Percentiles rank a stretch among this genome's conserved stretches.
phyloP scores from a whole-genome alignment of 2,888 invertebrate genomes.

The Sipha maydis region DNA sequence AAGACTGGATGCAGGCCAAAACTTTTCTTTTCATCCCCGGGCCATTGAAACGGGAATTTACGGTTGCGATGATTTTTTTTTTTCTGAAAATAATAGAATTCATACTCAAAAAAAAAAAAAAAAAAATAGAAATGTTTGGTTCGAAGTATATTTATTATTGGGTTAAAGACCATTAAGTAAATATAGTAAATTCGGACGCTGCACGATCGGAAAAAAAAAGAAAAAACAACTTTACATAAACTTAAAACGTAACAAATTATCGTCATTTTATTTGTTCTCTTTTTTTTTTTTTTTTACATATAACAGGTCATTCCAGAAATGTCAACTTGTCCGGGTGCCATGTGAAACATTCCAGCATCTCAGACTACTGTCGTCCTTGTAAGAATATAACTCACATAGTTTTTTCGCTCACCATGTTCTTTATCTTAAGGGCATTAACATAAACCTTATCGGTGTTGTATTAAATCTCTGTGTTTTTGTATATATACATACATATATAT shows the following conservation, averaged over 20 bases:
- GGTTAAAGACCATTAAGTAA: slow-evolving; percentile 32
- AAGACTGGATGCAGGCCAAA: slow-evolving; percentile 50
- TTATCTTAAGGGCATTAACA: slow-evolving; percentile 20
- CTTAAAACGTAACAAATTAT: background rate
- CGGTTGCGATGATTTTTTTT: slow-evolving; percentile 49
- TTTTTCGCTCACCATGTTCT: background rate
- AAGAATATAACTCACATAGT: slow-evolving; percentile 67
- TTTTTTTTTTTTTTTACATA: slow-evolving; percentile 65
- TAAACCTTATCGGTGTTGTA: slow-evolving; percentile 43
- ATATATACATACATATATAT: no score
- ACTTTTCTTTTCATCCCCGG: slow-evolving; percentile 7
- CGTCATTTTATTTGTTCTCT: slow-evolving; percentile 18
- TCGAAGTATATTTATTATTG: background rate
- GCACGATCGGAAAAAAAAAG: background rate
- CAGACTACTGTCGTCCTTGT: slow-evolving; percentile 73
- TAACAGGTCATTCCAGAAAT: slow-evolving; percentile 72
- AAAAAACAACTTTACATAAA: background rate
- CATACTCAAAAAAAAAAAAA: background rate
- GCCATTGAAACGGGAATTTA: slow-evolving; percentile 33
- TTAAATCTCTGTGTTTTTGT: background rate
- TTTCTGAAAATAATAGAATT: slow-evolving; percentile 48
- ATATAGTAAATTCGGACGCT: background rate
- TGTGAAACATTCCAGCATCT: slow-evolving; percentile 71
- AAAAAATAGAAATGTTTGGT: slow-evolving; percentile 16
- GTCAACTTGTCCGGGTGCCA: slow-evolving; percentile 72